Evolutionary conservation across 2,888 invertebrate species (phyloP), one percentile per base, ranked within the genome.

Genomic region (Pachycephus smyrnensis): DNA sequence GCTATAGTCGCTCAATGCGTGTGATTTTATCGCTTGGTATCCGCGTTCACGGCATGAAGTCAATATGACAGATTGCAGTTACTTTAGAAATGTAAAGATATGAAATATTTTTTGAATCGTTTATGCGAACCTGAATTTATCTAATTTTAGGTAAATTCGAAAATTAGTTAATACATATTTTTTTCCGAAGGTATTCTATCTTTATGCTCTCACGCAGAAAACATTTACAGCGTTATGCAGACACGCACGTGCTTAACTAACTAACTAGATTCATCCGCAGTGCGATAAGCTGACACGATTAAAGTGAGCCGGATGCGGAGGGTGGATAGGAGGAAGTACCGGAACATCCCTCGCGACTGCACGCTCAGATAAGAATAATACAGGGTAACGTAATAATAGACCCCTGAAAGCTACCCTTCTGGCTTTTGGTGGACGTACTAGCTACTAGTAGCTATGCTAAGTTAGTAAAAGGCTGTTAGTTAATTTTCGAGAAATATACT

Each of bases 361-460:
- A 81, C 83, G 81, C 77, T 81, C 78, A 83, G 87, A 88, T 88
- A 88, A 88, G 86, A 87, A 87, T 88, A 87, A 88, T 86, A 85
- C 83, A 82, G 82, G 82, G 82, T 86, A 86, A 87, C 86, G 86
- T 88, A 86, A 87, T 88, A 87, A 88, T 86, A 85, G 80, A 82
- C 80, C 82, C 83, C 83, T 84, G 82, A 86, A 86, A 86, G 86
- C 85, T 23, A 55, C 82, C 77, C 32, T 35, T 82, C 79, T 82
- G 80, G 84, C 84, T 85, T 84, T 82, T 80, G 84, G 76, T 78
- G 79, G 75, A 80, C 77, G 79, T 79, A 75, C 79, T 23, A 23
- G 55, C 23, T 55, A 15, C 40, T 23, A 15, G 55, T 55, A 55
- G 55, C 40, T 23, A 40, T 23, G 23, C 40, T 55, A 55, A 23